Evolutionary conservation across 2,888 invertebrate genomes (phyloP).

Genomic region (Eupithecia tripunctaria): DNA sequence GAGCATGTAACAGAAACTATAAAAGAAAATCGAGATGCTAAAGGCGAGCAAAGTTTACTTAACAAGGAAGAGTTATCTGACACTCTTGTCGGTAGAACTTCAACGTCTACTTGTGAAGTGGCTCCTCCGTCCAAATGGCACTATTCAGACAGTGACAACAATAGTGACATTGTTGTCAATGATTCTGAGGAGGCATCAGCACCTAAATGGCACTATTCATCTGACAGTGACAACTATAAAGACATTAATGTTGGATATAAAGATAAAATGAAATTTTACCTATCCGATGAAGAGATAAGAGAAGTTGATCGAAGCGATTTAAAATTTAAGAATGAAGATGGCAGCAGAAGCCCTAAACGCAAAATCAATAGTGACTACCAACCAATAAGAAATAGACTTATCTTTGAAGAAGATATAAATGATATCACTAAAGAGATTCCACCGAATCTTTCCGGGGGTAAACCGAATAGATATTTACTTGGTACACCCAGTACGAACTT

Average conservation of each 20-base stretch:
- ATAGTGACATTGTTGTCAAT: too few species aligned
- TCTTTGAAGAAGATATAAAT: constrained; percentile 32
- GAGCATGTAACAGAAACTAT: neutral
- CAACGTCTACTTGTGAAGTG: too few species aligned
- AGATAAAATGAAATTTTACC: neutral
- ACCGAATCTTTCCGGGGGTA: neutral
- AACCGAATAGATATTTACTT: constrained; percentile 1
- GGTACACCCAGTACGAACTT: neutral
- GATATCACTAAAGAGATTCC: constrained; percentile 20
- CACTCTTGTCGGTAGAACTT: neutral
- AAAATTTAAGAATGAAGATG: neutral
- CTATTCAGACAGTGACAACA: too few species aligned
- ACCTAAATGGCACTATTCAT: neutral
- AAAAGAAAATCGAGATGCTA: neutral
- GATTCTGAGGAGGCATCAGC: too few species aligned
- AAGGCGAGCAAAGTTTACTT: neutral
- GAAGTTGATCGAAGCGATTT: neutral
- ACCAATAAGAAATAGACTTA: constrained; percentile 12
- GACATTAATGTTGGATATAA: neutral
- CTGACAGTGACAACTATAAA: neutral
- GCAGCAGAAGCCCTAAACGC: neutral
- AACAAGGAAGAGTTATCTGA: neutral
- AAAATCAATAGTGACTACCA: neutral
- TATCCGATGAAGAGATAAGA: neutral
- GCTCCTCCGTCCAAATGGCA: too few species aligned